A percentile compares a stretch with the other conserved stretches of the same genome.
phyloP scores from a whole-genome alignment of 1,140 invertebrate genomes.

The Heliconius eleuchia region DNA sequence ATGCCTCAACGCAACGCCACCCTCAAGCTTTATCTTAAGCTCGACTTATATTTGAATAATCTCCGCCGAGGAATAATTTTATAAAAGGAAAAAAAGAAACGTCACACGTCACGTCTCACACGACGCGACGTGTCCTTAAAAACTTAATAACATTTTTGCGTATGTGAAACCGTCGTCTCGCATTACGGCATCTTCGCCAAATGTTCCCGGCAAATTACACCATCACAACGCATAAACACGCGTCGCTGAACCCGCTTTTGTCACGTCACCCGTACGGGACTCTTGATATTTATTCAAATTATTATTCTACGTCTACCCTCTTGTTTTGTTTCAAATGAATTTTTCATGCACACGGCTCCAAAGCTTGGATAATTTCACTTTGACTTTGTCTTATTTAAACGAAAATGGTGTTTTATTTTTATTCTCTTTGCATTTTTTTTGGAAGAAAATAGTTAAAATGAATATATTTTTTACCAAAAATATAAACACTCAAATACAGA shows the following conservation, averaged over 20 bases:
- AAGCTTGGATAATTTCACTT: conserved; percentile 77
- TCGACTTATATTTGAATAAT: conserved; percentile 42
- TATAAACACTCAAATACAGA: neutral
- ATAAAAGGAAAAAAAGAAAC: conserved; percentile 42
- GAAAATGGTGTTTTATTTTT: conserved; percentile 23
- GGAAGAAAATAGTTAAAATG: neutral
- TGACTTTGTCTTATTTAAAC: conserved; percentile 27
- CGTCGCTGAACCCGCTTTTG: conserved; percentile 67
- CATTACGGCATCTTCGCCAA: conserved; percentile 60
- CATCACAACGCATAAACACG: conserved; percentile 71
- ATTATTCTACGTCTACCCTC: conserved; percentile 69
- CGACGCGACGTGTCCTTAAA: conserved; percentile 57
- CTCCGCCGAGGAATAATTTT: conserved; percentile 40
- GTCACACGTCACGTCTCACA: conserved; percentile 47
- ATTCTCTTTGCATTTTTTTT: neutral
- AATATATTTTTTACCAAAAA: neutral
- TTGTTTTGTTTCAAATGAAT: conserved; percentile 76
- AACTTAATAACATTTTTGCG: conserved; percentile 77
- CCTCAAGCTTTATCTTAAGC: neutral
- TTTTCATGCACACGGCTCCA: conserved; percentile 73
- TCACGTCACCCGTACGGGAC: conserved; percentile 66
- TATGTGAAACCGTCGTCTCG: conserved; percentile 61
- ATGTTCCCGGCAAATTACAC: conserved; percentile 75
- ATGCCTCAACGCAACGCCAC: too few relatives aligned
- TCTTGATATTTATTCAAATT: conserved; percentile 79